Evolutionary conservation across 2,113 vertebrate genomes (phyloP).

Genomic region (Sphyrna mokarran): DNA sequence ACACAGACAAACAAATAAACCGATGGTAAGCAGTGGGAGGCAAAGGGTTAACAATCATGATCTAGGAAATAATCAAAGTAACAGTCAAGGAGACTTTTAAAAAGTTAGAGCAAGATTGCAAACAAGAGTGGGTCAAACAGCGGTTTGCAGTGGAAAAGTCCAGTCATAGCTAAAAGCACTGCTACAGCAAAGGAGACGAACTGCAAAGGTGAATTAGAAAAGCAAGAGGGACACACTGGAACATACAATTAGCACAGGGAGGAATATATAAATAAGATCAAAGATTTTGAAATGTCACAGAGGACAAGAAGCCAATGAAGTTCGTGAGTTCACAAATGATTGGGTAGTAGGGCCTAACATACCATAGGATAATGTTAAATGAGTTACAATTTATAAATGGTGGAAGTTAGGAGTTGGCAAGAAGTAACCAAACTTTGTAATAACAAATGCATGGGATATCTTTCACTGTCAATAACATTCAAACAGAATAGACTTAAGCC

Average conservation of each 20-base stretch:
- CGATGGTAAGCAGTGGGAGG: background rate
- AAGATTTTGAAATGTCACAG: background rate
- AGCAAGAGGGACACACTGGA: background rate
- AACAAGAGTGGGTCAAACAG: background rate
- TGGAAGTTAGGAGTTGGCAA: background rate
- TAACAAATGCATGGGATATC: background rate
- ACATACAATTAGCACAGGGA: background rate
- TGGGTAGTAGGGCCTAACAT: background rate
- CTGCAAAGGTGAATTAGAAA: background rate
- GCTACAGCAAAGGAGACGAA: background rate
- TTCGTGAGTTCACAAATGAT: background rate
- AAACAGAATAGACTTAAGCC: background rate
- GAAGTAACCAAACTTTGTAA: background rate
- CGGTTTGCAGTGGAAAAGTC: background rate
- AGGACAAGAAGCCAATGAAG: background rate
- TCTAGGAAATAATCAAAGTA: background rate
- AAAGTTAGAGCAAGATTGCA: background rate
- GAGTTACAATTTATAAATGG: background rate
- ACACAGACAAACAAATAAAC: background rate
- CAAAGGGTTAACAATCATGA: background rate
- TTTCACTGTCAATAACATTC: background rate
- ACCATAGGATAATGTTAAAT: background rate
- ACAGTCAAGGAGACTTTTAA: background rate
- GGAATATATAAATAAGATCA: background rate
- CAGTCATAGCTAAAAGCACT: background rate